phyloP scores from a whole-genome alignment of 2,797 vertebrate genomes.

The Hydrophis major region DNA sequence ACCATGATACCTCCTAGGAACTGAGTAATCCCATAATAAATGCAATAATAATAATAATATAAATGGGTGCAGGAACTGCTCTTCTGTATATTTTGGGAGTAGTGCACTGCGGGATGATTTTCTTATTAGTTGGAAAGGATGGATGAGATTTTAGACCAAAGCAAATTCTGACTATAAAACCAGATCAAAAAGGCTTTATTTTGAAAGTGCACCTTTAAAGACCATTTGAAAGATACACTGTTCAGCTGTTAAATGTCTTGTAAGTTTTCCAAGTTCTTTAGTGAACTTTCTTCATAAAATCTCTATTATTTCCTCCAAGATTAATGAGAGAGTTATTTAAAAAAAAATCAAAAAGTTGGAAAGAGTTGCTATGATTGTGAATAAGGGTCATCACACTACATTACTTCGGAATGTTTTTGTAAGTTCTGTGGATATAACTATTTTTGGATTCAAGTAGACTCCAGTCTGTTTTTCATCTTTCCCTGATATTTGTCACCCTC shows the following conservation, averaged over 20 bases:
- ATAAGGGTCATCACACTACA: slow-evolving; percentile 57
- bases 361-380: slow-evolving; percentile 58
- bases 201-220: slow-evolving; percentile 68
- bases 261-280: slow-evolving; percentile 65
- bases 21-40: slow-evolving; percentile 33
- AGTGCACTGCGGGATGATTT: slow-evolving; percentile 53
- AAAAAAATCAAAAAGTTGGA: slow-evolving; percentile 66
- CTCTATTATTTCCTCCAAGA: slow-evolving; percentile 66
- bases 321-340: slow-evolving; percentile 59
- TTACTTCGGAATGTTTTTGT: slow-evolving; percentile 63
- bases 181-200: slow-evolving; percentile 67
- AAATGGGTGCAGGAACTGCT: slow-evolving; percentile 40
- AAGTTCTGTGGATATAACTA: slow-evolving; percentile 60
- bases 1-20: slow-evolving; percentile 31
- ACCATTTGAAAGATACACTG: slow-evolving; percentile 66
- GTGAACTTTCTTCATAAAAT: slow-evolving; percentile 66
- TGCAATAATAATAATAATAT: slow-evolving; percentile 30
- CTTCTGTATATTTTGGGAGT: slow-evolving; percentile 46
- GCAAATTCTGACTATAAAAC: slow-evolving; percentile 63
- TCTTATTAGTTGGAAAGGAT: slow-evolving; percentile 65
- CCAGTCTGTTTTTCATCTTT: slow-evolving; percentile 60
- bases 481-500: slow-evolving; percentile 36
- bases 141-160: slow-evolving; percentile 64
- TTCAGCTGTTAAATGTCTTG: slow-evolving; percentile 67
- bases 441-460: slow-evolving; percentile 46